Percentiles rank a stretch among this genome's conserved stretches.
These are phyloP conservation scores for Drosophila atripex DNA, from an alignment of 2,888 invertebrate genomes.

Conservation along the genomic window DNA sequence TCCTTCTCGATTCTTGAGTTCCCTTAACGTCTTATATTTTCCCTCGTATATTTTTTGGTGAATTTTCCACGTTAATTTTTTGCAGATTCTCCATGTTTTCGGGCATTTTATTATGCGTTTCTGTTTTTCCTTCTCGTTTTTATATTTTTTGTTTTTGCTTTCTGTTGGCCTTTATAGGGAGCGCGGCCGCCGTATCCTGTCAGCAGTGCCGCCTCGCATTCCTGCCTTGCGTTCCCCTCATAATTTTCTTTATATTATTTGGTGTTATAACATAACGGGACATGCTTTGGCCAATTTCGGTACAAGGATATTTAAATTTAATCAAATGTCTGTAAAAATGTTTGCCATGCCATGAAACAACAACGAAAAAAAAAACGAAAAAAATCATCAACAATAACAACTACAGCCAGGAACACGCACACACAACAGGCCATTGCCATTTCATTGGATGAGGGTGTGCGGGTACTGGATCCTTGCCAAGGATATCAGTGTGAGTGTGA, in stretches of 20 bases:
- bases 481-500: constrained; percentile 1
- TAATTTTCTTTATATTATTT: constrained; percentile 47
- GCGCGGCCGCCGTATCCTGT: not conserved
- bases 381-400: constrained; percentile 44
- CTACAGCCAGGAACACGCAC: constrained; percentile 49
- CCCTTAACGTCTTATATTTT: constrained; percentile 8
- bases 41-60: constrained; percentile 50
- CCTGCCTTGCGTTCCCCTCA: constrained; percentile 16
- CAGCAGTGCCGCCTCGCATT: constrained; percentile 11
- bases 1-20: constrained; percentile 17
- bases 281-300: constrained; percentile 64
- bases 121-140: constrained; percentile 4
- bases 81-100: constrained; percentile 16
- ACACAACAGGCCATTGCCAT: constrained; percentile 31
- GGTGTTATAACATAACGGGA: constrained; percentile 43
- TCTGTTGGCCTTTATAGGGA: not conserved
- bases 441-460: constrained; percentile 36
- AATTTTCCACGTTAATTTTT: constrained; percentile 49
- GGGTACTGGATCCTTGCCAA: constrained; percentile 1
- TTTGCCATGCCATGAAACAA: constrained; percentile 57
- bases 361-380: constrained; percentile 17
- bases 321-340: constrained; percentile 78
- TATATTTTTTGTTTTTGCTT: constrained; percentile 3
- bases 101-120: constrained; percentile 35
- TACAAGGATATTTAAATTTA: constrained; percentile 77